Evolutionary conservation across 2,888 invertebrate genomes (phyloP).

Genomic region (Orgyia antiqua): DNA sequence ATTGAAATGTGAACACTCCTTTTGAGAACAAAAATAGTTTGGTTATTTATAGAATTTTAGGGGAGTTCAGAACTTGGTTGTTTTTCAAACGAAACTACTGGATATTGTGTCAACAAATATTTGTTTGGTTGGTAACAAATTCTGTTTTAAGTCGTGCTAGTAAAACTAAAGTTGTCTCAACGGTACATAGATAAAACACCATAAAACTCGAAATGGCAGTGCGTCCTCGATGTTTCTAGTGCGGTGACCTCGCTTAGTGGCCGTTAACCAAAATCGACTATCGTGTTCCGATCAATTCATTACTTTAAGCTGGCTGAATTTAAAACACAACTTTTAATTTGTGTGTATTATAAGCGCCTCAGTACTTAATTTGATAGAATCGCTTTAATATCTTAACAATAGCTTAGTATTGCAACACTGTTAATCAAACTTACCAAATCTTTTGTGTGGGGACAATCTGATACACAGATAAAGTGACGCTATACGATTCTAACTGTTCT

Average conservation of each 20-base stretch:
- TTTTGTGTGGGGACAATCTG: too few species aligned
- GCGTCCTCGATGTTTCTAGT: conserved; percentile 45
- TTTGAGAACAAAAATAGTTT: conserved; percentile 35
- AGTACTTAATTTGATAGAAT: too few species aligned
- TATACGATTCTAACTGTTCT: too few species aligned
- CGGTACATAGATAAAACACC: conserved; percentile 61
- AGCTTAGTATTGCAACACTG: too few species aligned
- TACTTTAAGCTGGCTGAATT: conserved; percentile 23
- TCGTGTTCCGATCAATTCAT: conserved; percentile 38
- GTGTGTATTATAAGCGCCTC: too few species aligned
- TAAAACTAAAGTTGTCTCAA: conserved; percentile 48
- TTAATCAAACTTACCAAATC: too few species aligned
- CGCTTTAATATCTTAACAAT: too few species aligned
- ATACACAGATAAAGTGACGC: too few species aligned
- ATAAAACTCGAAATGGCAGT: conserved; percentile 46
- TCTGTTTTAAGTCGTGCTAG: conserved; percentile 32
- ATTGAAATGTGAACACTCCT: conserved; percentile 51
- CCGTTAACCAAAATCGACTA: conserved; percentile 49
- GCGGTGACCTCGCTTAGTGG: conserved; percentile 51
- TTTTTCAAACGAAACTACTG: conserved; percentile 9
- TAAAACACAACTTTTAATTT: too few species aligned
- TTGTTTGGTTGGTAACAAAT: conserved; percentile 13
- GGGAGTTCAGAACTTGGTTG: conserved; percentile 24
- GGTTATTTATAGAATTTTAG: conserved; percentile 28
- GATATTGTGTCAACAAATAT: conserved; percentile 6